Percentiles rank a stretch among this genome's conserved stretches.
phyloP scores from a whole-genome alignment of 2,113 vertebrate genomes.

The Pelobates fuscus region DNA sequence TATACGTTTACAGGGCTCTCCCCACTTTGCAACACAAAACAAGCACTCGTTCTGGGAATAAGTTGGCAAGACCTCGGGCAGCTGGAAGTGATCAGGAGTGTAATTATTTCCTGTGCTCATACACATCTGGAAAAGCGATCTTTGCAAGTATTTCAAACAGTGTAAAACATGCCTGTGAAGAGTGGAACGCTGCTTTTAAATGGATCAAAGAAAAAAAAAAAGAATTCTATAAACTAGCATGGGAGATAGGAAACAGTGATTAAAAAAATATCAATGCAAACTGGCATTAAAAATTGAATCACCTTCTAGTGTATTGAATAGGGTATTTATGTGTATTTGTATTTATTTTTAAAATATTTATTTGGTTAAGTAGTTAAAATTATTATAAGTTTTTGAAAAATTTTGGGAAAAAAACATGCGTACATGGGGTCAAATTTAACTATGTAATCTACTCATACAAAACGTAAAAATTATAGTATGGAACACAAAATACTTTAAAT shows the following conservation, averaged over 20 bases:
- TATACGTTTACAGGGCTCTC: constrained; percentile 84
- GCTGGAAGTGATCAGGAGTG: constrained; percentile 97
- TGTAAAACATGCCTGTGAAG: constrained; percentile 73
- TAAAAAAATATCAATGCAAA: not conserved
- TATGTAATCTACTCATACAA: not conserved
- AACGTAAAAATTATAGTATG: not conserved
- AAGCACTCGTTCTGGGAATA: constrained; percentile 80
- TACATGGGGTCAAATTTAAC: not conserved
- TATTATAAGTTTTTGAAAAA: not conserved
- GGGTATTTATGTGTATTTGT: not conserved
- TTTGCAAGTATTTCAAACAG: constrained; percentile 61
- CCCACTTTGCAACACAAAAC: constrained; percentile 83
- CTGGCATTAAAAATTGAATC: not conserved
- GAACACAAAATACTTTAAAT: too few relatives aligned
- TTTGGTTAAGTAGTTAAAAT: not conserved
- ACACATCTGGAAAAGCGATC: constrained; percentile 92
- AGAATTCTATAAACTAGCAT: constrained; percentile 38
- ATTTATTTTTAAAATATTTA: too few relatives aligned
- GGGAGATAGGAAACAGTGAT: constrained; percentile 53
- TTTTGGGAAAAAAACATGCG: too few relatives aligned
- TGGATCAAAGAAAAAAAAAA: constrained; percentile 53
- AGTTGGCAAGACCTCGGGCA: constrained; percentile 83
- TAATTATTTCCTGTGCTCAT: constrained; percentile 93
- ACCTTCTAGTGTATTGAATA: not conserved
- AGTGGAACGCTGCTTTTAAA: constrained; percentile 71